phyloP scores from a whole-genome alignment of 2,797 vertebrate species.

The Muscicapa comitata region DNA sequence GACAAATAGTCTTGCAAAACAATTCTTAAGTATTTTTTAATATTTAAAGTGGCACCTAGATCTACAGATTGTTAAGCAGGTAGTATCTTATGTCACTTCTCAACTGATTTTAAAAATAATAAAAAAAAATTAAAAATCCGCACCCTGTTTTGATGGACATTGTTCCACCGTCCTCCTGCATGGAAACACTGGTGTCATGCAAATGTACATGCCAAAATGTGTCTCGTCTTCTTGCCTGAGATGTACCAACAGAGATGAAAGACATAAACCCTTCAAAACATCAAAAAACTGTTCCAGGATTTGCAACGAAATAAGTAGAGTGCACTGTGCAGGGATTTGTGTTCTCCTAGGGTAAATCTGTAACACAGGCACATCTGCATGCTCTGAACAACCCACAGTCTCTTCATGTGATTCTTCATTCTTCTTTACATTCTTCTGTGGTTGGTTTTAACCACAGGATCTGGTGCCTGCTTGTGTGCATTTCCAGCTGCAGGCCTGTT shows the following conservation, averaged over 20 bases:
- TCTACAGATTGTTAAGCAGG: background rate
- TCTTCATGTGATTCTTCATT: background rate
- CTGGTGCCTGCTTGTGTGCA: background rate
- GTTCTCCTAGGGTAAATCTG: fast-evolving
- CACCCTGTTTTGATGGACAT: background rate
- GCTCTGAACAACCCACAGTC: background rate
- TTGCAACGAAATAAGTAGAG: background rate
- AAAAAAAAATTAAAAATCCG: fast-evolving
- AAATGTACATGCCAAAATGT: background rate
- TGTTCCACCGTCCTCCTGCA: background rate
- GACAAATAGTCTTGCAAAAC: background rate
- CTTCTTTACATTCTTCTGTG: background rate
- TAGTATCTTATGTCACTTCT: background rate
- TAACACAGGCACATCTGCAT: background rate
- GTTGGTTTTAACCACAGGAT: background rate
- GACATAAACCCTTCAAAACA: background rate
- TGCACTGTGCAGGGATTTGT: background rate
- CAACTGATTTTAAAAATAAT: background rate
- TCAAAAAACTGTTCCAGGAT: background rate
- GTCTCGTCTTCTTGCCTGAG: background rate
- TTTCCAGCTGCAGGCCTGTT: background rate
- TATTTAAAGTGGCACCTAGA: background rate
- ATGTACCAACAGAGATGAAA: background rate
- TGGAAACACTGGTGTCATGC: background rate
- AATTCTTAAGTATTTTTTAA: background rate